These are phyloP conservation scores for Trichomalopsis sarcophagae DNA, from an alignment of 1,140 invertebrate species.

Conservation along the genomic window DNA sequence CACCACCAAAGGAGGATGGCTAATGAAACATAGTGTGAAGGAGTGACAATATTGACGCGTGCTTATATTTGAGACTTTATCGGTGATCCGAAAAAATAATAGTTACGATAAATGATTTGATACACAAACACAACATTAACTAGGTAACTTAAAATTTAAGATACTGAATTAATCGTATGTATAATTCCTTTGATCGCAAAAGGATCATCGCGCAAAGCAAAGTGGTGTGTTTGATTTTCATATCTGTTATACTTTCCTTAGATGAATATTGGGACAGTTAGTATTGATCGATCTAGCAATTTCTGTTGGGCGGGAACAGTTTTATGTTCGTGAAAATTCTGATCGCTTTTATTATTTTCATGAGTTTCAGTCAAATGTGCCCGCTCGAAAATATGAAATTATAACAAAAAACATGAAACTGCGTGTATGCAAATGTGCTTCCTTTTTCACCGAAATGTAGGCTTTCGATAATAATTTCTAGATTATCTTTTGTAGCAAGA, in stretches of 20 bases:
- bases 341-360: constrained; percentile 41
- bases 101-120: constrained; percentile 73
- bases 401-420: constrained; percentile 42
- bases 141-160: constrained; percentile 68
- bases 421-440: constrained; percentile 51
- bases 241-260: constrained; percentile 42
- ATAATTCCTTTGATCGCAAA: constrained; percentile 67
- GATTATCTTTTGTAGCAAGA: neutral
- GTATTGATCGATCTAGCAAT: constrained; percentile 36
- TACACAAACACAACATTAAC: constrained; percentile 72
- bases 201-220: constrained; percentile 64
- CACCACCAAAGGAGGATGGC: constrained; percentile 90
- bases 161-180: constrained; percentile 69
- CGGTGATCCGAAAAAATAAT: constrained; percentile 71
- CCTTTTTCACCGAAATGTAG: constrained; percentile 52
- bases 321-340: constrained; percentile 49
- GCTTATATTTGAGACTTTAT: constrained; percentile 73
- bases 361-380: constrained; percentile 34
- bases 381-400: constrained; percentile 28
- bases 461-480: constrained; percentile 39
- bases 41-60: constrained; percentile 63
- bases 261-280: constrained; percentile 29
- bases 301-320: constrained; percentile 41
- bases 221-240: constrained; percentile 60
- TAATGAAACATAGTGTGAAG: constrained; percentile 74